Conservation (phyloP, 2,797 vertebrate species). For the Pantherophis alleghaniensis region DNA sequence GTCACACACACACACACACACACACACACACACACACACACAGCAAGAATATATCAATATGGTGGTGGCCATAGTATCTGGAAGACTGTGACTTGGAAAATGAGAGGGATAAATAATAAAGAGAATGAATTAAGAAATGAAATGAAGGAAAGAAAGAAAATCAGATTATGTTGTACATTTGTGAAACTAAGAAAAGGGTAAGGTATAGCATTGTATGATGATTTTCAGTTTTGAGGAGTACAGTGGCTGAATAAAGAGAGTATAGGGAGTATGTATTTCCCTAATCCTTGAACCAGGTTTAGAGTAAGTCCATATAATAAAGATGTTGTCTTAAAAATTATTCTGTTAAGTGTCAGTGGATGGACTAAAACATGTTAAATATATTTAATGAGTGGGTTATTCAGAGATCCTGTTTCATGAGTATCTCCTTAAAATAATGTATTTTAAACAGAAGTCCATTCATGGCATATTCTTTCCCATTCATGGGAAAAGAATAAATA, state of each 20-base stretch:
- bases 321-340: background rate
- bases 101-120: background rate
- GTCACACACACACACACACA: background rate
- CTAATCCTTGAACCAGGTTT: background rate
- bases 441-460: background rate
- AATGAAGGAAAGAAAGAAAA: background rate
- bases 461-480: background rate
- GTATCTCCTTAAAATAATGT: background rate
- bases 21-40: background rate
- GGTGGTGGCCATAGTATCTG: background rate
- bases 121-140: background rate
- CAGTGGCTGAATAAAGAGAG: background rate
- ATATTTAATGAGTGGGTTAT: background rate
- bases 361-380: background rate
- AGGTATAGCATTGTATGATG: background rate
- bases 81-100: background rate
- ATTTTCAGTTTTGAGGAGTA: background rate
- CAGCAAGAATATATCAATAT: background rate
- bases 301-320: background rate
- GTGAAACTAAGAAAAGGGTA: background rate
- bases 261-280: background rate
- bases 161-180: background rate
- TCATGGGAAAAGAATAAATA: background rate
- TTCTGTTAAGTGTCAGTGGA: background rate
- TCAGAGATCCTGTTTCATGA: background rate